Conservation (phyloP, 2,797 vertebrate species). For the Anolis apletophallus region DNA sequence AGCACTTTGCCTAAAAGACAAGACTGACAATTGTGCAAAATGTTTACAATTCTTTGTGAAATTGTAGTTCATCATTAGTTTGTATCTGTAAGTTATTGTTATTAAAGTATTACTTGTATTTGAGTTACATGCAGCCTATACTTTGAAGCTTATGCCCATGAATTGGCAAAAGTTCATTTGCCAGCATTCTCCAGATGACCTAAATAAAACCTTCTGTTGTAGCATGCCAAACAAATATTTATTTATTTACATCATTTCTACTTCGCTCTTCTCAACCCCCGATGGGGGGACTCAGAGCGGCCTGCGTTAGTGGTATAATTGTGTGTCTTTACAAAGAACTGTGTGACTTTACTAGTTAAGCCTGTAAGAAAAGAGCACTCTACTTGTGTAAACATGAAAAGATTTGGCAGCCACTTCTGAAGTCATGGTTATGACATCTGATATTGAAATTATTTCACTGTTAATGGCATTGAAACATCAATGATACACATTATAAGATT, state of each 20-base stretch:
- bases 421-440: background rate
- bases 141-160: constrained; percentile 82
- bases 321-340: background rate
- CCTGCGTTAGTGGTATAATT: constrained; percentile 66
- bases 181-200: constrained; percentile 73
- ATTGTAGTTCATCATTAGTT: constrained; percentile 82
- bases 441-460: background rate
- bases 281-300: no score
- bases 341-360: background rate
- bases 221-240: constrained; percentile 77
- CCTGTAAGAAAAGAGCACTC: background rate
- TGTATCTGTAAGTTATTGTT: constrained; percentile 86
- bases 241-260: no score
- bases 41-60: constrained; percentile 86
- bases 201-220: constrained; percentile 80
- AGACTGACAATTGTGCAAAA: constrained; percentile 85
- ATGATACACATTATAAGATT: background rate
- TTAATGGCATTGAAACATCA: constrained; percentile 12
- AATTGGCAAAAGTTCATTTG: constrained; percentile 80
- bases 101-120: constrained; percentile 80
- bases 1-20: constrained; percentile 92
- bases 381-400: background rate
- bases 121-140: constrained; percentile 81
- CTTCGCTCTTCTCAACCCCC: no score
- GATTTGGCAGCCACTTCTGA: background rate